These are phyloP conservation scores for Brachyalestes nurse DNA, from an alignment of 2,797 vertebrate genomes.

Conservation along the genomic window DNA sequence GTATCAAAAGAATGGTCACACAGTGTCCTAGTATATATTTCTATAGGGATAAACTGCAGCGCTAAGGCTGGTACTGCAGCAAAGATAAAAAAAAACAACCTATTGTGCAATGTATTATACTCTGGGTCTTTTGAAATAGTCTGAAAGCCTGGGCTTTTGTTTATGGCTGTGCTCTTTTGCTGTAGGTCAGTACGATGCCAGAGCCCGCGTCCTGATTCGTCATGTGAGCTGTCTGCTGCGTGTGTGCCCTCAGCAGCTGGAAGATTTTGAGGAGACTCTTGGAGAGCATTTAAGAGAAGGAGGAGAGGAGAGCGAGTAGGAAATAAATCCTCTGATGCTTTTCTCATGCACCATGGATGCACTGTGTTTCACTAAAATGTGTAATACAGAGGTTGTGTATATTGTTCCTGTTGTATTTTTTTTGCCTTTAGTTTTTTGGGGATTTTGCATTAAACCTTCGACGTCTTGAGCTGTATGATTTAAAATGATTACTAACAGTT, in stretches of 20 bases:
- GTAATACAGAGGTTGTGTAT: neutral
- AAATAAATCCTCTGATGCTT: neutral
- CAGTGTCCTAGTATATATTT: too few species aligned
- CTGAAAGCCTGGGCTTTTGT: neutral
- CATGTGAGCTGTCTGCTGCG: conserved; percentile 84
- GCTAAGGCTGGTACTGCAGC: neutral
- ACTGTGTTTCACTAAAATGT: neutral
- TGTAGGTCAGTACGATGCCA: conserved; percentile 90
- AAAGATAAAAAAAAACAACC: neutral
- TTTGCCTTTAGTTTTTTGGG: neutral
- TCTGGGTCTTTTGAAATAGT: too few species aligned
- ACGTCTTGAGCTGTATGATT: neutral
- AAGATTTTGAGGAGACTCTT: conserved; percentile 89
- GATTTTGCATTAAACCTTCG: neutral
- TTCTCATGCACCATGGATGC: neutral
- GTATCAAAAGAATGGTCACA: too few species aligned
- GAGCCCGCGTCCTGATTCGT: conserved; percentile 87
- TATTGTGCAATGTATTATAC: neutral
- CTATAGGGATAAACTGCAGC: neutral
- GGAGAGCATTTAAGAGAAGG: conserved; percentile 87
- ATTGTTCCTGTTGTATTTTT: neutral
- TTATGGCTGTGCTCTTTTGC: conserved; percentile 34
- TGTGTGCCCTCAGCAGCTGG: conserved; percentile 81
- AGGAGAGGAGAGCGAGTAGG: conserved; percentile 92
- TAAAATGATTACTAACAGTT: neutral